Conservation (phyloP, 2,113 vertebrate species). For the Platycercus adscitus region DNA sequence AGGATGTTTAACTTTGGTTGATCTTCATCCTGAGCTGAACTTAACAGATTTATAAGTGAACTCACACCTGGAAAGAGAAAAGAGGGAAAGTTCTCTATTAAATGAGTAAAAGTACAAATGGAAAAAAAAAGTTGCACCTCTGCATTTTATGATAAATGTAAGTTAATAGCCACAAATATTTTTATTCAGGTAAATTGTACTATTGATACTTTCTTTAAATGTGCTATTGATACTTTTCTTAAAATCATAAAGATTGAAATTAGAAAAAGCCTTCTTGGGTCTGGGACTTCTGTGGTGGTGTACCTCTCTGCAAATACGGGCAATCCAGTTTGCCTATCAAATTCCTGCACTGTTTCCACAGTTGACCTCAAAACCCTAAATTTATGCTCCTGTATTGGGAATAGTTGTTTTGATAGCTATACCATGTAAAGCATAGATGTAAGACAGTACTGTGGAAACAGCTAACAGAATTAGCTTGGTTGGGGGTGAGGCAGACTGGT, state of each 20-base stretch:
- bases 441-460: not conserved
- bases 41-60: slow-evolving; percentile 91
- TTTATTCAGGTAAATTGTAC: not conserved
- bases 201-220: not conserved
- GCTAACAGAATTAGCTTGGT: not conserved
- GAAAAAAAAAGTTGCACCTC: not conserved
- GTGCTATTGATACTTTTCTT: not conserved
- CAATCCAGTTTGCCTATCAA: not conserved
- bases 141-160: not conserved
- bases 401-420: not conserved
- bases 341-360: not conserved
- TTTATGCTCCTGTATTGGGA: not conserved
- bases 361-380: not conserved
- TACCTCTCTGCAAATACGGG: not conserved
- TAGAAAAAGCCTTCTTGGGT: not conserved
- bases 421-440: not conserved
- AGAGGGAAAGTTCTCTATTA: not conserved
- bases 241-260: not conserved
- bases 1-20: slow-evolving; percentile 90
- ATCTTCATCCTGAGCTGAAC: slow-evolving; percentile 91
- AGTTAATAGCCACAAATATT: not conserved
- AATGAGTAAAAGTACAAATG: not conserved
- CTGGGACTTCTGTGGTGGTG: not conserved
- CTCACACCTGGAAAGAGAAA: slow-evolving; percentile 84
- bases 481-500: not conserved